Evolutionary conservation across 2,113 vertebrate genomes (phyloP).

Genomic region (Serinus canaria): DNA sequence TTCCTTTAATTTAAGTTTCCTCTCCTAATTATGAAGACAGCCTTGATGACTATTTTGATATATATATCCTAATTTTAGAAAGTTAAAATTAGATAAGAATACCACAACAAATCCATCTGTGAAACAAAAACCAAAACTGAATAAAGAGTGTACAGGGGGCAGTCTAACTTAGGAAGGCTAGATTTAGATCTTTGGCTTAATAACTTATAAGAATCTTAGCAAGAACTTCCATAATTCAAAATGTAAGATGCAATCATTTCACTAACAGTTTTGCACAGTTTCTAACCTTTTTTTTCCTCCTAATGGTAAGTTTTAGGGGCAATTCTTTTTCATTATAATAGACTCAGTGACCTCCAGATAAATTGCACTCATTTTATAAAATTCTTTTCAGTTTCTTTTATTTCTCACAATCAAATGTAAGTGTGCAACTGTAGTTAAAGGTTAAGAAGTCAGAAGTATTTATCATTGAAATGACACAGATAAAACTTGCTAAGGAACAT

Average conservation of each 20-base stretch:
- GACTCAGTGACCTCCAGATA: background rate
- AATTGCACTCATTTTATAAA: conserved; percentile 2
- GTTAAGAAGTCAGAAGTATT: conserved; percentile 30
- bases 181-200: background rate
- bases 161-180: background rate
- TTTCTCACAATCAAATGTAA: conserved; percentile 17
- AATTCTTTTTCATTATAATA: background rate
- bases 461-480: conserved; percentile 34
- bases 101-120: background rate
- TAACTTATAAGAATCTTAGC: background rate
- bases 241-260: background rate
- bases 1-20: background rate
- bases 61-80: background rate
- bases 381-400: background rate
- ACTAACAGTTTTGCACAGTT: background rate
- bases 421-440: background rate
- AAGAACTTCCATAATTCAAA: background rate
- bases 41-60: background rate
- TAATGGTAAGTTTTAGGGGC: background rate
- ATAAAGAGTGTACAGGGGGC: background rate
- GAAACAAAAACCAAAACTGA: background rate
- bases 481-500: conserved; percentile 38
- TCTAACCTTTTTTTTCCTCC: background rate
- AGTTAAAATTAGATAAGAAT: background rate
- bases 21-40: background rate